Evolutionary conservation across 2,797 vertebrate genomes (phyloP).

Genomic region (Sternotherus odoratus): DNA sequence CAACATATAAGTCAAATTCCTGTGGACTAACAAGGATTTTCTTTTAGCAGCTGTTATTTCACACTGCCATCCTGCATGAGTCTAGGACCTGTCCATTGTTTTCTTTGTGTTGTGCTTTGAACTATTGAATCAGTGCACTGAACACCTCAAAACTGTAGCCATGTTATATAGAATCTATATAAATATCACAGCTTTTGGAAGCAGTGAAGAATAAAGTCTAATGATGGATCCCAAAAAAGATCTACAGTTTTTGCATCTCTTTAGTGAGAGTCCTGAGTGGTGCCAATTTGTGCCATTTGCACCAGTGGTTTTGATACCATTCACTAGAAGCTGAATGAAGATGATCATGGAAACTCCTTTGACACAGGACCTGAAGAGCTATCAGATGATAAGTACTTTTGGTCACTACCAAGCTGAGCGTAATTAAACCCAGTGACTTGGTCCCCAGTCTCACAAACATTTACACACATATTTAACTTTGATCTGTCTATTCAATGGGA

Average conservation of each 20-base stretch:
- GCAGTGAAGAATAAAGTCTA: neutral
- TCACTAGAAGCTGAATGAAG: neutral
- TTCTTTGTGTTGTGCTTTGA: neutral
- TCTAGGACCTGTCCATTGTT: neutral
- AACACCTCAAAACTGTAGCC: neutral
- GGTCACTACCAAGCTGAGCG: neutral
- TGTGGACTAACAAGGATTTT: neutral
- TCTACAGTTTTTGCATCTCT: neutral
- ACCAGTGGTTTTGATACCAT: rapidly evolving
- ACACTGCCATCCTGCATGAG: neutral
- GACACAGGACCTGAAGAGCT: neutral
- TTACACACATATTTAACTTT: neutral
- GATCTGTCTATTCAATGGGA: neutral
- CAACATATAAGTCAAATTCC: neutral
- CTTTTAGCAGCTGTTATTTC: neutral
- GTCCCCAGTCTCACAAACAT: neutral
- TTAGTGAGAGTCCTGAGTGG: neutral
- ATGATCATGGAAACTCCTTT: neutral
- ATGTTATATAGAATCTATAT: neutral
- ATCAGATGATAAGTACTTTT: neutral
- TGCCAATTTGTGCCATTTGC: rapidly evolving
- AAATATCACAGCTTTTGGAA: neutral
- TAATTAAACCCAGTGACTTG: neutral
- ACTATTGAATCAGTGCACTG: neutral
- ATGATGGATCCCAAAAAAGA: neutral